Evolutionary conservation across 2,113 vertebrate species (phyloP).

Genomic region (Noctilio leporinus): DNA sequence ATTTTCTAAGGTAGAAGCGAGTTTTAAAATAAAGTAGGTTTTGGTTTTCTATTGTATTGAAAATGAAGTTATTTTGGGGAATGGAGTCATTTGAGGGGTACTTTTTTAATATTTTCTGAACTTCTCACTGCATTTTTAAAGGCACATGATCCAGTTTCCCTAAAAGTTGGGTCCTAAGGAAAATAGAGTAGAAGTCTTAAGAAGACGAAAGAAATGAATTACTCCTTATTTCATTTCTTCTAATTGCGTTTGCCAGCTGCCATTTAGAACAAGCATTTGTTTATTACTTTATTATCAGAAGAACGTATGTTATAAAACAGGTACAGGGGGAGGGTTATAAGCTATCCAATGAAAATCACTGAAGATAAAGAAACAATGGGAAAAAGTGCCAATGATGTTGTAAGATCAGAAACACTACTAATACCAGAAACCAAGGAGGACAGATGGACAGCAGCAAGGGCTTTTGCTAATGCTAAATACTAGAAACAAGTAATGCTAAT

Average conservation of each 20-base stretch:
- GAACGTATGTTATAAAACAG: neutral
- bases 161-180: neutral
- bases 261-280: neutral
- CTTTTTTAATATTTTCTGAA: neutral
- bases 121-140: neutral
- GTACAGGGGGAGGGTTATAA: neutral
- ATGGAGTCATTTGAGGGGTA: neutral
- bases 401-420: neutral
- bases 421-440: neutral
- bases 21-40: neutral
- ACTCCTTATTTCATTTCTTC: slow-evolving; percentile 11
- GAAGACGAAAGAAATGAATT: neutral
- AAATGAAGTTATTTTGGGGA: neutral
- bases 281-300: neutral
- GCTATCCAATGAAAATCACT: neutral
- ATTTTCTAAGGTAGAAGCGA: neutral
- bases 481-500: no score
- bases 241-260: neutral
- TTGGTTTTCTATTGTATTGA: neutral
- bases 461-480: neutral
- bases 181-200: neutral
- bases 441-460: neutral
- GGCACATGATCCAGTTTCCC: neutral
- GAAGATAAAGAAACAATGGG: neutral
- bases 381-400: neutral